phyloP scores from a whole-genome alignment of 2,888 invertebrate species.

The Drosophila subsilvestris region DNA sequence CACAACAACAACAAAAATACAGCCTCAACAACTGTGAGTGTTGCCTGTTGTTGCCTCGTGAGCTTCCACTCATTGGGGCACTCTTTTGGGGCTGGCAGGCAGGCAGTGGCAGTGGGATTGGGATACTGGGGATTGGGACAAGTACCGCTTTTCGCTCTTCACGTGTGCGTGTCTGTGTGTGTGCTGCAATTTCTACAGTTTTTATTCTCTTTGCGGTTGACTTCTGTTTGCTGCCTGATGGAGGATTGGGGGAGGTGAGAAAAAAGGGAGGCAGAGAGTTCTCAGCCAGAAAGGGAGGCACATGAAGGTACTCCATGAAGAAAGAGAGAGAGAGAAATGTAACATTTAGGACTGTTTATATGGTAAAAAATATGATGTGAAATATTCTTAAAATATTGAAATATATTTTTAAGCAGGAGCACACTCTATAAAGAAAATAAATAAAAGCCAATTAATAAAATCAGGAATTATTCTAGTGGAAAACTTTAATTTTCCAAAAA shows the following conservation, averaged over 20 bases:
- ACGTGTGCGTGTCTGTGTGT: constrained; percentile 4
- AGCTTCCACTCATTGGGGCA: constrained; percentile 34
- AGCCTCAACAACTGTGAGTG: constrained; percentile 54
- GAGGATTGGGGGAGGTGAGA: background rate
- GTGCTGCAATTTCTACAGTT: constrained; percentile 30
- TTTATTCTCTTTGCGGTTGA: constrained; percentile 38
- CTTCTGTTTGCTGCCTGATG: constrained; percentile 54
- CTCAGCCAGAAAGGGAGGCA: background rate
- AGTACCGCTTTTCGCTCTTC: constrained; percentile 15
- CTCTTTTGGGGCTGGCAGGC: constrained; percentile 2
- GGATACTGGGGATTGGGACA: constrained; percentile 4
- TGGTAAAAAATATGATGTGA: background rate
- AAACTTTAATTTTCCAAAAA: no score
- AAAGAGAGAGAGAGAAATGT: no score
- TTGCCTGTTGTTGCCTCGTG: constrained; percentile 54
- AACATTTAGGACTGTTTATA: no score
- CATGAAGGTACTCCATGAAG: background rate
- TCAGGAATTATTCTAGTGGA: no score
- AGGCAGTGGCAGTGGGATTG: constrained; percentile 4
- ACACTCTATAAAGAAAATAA: no score
- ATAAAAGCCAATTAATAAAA: no score
- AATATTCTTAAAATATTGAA: background rate
- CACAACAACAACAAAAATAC: constrained; percentile 1
- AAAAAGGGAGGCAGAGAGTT: no score
- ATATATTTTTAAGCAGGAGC: background rate